Percentiles rank a stretch among this genome's conserved stretches.
Evolutionary conservation across 2,113 vertebrate species (phyloP).

Genomic region (Phylloscopus trochiloides): DNA sequence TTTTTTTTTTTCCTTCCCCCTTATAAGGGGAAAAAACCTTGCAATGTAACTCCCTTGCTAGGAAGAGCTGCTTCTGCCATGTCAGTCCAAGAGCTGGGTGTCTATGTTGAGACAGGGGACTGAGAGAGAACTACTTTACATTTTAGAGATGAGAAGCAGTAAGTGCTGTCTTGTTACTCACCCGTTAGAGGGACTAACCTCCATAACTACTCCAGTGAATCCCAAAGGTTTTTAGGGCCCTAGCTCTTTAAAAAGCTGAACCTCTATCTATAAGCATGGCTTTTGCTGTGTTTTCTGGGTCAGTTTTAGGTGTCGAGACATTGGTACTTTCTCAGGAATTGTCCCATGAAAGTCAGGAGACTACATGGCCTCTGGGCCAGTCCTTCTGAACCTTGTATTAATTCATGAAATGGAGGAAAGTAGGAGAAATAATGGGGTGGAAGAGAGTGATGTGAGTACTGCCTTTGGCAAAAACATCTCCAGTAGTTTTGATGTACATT

Average conservation of each 20-base stretch:
- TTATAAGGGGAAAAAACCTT: background rate
- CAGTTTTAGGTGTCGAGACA: background rate
- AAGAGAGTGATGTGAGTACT: background rate
- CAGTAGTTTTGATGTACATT: background rate
- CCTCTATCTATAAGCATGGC: background rate
- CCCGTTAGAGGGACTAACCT: background rate
- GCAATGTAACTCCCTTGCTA: background rate
- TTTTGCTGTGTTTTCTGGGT: background rate
- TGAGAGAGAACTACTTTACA: background rate
- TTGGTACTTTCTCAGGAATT: background rate
- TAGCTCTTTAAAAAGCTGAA: background rate
- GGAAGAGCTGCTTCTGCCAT: background rate
- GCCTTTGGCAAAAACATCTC: background rate
- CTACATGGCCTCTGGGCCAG: background rate
- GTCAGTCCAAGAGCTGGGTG: background rate
- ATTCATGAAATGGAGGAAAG: background rate
- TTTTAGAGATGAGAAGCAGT: background rate
- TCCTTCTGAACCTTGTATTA: background rate
- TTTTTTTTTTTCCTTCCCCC: background rate
- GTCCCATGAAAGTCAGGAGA: background rate
- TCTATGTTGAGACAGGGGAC: background rate
- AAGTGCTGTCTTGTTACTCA: background rate
- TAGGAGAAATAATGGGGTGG: background rate
- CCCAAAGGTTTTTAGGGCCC: background rate
- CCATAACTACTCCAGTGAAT: background rate